Percentiles rank a stretch among this genome's conserved stretches.
Conservation (phyloP, 2,888 invertebrate genomes). For the Sycophila texana region DNA sequence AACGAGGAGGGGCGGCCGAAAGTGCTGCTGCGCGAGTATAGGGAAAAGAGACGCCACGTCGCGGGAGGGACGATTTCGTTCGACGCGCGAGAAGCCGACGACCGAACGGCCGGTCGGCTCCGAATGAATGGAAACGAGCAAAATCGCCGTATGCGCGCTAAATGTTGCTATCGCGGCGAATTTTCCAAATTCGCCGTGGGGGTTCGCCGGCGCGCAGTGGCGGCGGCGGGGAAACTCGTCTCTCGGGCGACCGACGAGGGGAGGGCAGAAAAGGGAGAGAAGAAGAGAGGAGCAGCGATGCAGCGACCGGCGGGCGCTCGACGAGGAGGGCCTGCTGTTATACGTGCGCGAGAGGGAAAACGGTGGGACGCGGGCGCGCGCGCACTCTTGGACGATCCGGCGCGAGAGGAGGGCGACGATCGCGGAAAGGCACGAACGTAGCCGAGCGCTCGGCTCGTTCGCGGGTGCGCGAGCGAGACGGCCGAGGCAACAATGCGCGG, state of each 20-base stretch:
- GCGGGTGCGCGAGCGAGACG: not conserved
- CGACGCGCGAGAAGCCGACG: not conserved
- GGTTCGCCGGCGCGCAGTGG: not conserved
- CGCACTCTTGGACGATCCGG: not conserved
- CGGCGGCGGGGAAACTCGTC: slow-evolving; percentile 6
- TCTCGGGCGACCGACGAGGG: not conserved
- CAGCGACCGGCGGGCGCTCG: not conserved
- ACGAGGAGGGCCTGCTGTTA: not conserved
- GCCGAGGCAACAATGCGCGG: not conserved
- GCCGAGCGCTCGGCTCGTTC: slow-evolving; percentile 21
- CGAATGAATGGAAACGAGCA: slow-evolving; percentile 1
- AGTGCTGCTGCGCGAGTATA: slow-evolving; percentile 11
- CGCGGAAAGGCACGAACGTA: slow-evolving; percentile 43
- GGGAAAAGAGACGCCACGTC: slow-evolving; percentile 27
- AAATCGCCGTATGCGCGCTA: not conserved
- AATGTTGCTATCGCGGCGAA: not conserved
- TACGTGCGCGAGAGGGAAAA: not conserved
- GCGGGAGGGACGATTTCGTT: slow-evolving; percentile 3
- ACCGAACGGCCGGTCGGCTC: not conserved
- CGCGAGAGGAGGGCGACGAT: slow-evolving; percentile 17
- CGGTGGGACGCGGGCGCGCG: not conserved
- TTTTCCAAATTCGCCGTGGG: slow-evolving; percentile 1
- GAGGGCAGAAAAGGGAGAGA: not conserved
- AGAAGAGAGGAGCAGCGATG: not conserved
- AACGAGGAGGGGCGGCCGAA: not conserved